phyloP scores from a whole-genome alignment of 2,113 vertebrate species.

The Motacilla tschutschensis region DNA sequence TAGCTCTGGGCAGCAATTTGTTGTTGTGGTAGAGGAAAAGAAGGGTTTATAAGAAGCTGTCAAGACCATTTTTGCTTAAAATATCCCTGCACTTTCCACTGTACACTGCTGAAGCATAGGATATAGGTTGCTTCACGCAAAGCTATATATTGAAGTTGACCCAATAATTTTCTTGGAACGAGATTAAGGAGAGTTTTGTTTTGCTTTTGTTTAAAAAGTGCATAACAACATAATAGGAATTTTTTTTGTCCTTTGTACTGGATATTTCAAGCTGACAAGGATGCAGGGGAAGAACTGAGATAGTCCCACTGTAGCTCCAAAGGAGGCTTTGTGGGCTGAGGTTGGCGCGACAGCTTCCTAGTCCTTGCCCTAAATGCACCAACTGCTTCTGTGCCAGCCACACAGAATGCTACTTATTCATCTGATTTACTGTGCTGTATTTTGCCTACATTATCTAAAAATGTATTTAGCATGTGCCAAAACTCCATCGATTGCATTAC shows the following conservation, averaged over 20 bases:
- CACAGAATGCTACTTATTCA: conserved; percentile 35
- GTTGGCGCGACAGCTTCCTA: background rate
- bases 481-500: background rate
- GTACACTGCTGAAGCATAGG: background rate
- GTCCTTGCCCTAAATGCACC: conserved; percentile 12
- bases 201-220: background rate
- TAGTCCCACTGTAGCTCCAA: background rate
- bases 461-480: conserved; percentile 24
- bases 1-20: conserved; percentile 33
- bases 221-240: background rate
- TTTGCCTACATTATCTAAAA: background rate
- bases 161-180: background rate
- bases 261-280: background rate
- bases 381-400: background rate
- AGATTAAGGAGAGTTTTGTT: background rate
- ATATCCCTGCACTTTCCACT: background rate
- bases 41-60: background rate
- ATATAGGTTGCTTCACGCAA: background rate
- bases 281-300: background rate
- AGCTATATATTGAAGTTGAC: background rate
- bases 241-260: background rate
- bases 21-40: background rate
- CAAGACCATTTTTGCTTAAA: conserved; percentile 11
- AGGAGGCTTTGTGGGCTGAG: conserved; percentile 24
- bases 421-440: background rate